phyloP scores from a whole-genome alignment of 2,888 invertebrate genomes.

The Dynastes tityus region DNA sequence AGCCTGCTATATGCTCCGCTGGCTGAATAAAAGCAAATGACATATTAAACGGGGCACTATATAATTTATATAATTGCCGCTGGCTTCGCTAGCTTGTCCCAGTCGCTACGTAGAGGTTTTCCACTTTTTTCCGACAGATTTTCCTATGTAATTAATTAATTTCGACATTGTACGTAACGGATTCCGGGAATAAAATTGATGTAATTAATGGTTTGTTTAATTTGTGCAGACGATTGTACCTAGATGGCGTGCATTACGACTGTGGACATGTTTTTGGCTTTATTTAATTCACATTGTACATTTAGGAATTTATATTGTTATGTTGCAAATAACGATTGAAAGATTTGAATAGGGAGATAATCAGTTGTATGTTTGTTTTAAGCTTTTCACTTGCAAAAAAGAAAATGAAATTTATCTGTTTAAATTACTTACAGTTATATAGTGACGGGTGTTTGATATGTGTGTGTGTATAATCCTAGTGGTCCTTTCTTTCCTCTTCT shows the following conservation, averaged over 20 bases:
- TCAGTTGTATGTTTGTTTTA: no score
- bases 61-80: conserved; percentile 16
- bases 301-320: no score
- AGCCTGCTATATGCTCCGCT: not conserved
- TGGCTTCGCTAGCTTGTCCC: not conserved
- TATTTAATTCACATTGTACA: no score
- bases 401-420: no score
- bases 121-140: not conserved
- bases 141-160: conserved; percentile 2
- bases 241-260: not conserved
- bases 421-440: no score
- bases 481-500: no score
- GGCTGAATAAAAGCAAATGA: not conserved
- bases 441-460: no score
- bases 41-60: conserved; percentile 3
- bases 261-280: no score
- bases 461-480: no score
- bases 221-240: not conserved
- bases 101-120: not conserved
- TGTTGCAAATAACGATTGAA: no score
- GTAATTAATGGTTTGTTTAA: conserved; percentile 19
- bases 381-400: no score
- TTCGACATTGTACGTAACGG: conserved; percentile 4
- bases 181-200: conserved; percentile 2
- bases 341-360: no score